Base-by-base conservation (phyloP, 30 jellyfish, hydroid and myxozoan species). In the Aurelia aurita region DNA sequence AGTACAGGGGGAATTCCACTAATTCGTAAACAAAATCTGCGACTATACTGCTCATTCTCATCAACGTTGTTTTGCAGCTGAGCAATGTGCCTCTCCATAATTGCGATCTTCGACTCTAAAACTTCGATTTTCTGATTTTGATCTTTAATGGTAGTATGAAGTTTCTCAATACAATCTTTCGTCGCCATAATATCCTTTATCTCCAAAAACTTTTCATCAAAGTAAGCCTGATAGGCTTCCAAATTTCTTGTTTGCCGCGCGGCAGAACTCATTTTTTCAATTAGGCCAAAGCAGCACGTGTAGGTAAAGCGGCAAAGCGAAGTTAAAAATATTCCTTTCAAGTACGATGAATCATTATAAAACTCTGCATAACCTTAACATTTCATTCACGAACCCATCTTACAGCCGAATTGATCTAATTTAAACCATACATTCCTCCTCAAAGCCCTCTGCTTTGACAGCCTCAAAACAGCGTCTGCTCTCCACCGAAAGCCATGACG, bases 31-130 rank as follows among this genome's bases (percentile, higher is more conserved):
- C 81, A 69, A 19, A 69, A 25, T 16, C 31, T 19, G 18, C 81
- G 81, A 26, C 69, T 45, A 34, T 69, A 69, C 81, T 69, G 81
- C 19, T 69, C 81, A 69, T 27, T 69, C 69, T 69, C 81, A 69
- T 69, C 81, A 18, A 69, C 81, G 25, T 39, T 69, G 29, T 69
- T 69, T 34, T 69, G 62, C 21, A 69, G 27, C 25, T 3, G 22
- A 26, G 81, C 20, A 69, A 69, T 69, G 69, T 69, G 81, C 64
- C 64, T 27, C 69, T 69, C 64, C 81, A 69, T 69, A 69, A 69
- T 39, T 3, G 28, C 81, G 45, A 69, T 69, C 69, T 20, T 69
- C 69, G 51, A 63, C 76, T 63, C 51, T 25, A 63, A 19, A n/a
- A 18, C 18, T 18, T 26, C 19, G 76, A 63, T 63, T 63, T 63